Evolutionary conservation across 2,113 vertebrate genomes (phyloP).

Genomic region (Martes martes): DNA sequence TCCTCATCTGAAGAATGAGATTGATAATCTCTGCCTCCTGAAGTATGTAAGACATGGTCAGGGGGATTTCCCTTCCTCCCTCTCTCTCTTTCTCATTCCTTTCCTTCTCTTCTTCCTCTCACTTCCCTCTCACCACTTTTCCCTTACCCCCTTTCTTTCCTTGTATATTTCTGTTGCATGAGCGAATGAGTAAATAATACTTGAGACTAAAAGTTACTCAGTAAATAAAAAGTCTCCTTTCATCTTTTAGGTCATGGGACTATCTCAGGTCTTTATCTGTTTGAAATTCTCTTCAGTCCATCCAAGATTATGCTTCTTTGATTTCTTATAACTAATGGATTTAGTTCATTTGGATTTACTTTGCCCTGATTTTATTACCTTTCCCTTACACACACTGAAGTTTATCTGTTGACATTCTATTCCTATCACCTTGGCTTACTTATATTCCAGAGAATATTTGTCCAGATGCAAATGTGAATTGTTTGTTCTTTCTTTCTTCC

Average conservation of each 20-base stretch:
- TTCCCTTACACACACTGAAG: not conserved
- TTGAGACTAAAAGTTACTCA: not conserved
- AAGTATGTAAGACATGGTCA: not conserved
- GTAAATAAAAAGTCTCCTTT: not conserved
- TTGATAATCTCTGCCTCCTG: not conserved
- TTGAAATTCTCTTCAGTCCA: not conserved
- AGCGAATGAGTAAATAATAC: not conserved
- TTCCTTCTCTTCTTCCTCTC: not conserved
- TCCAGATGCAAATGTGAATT: not conserved
- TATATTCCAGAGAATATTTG: not conserved
- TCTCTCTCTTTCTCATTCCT: not conserved
- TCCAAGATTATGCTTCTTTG: not conserved
- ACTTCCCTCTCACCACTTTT: not conserved
- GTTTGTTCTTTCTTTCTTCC: not conserved
- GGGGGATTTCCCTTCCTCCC: not conserved
- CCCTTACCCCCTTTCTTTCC: fast-evolving
- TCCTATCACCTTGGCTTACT: not conserved
- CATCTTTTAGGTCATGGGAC: not conserved
- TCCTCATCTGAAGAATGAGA: not conserved
- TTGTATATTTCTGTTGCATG: not conserved
- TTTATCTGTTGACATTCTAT: not conserved
- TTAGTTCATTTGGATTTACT: not conserved
- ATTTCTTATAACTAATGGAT: not conserved
- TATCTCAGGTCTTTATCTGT: not conserved
- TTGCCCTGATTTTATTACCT: not conserved